Conservation (phyloP, 2,888 invertebrate species). For the Brachyptera putata region DNA sequence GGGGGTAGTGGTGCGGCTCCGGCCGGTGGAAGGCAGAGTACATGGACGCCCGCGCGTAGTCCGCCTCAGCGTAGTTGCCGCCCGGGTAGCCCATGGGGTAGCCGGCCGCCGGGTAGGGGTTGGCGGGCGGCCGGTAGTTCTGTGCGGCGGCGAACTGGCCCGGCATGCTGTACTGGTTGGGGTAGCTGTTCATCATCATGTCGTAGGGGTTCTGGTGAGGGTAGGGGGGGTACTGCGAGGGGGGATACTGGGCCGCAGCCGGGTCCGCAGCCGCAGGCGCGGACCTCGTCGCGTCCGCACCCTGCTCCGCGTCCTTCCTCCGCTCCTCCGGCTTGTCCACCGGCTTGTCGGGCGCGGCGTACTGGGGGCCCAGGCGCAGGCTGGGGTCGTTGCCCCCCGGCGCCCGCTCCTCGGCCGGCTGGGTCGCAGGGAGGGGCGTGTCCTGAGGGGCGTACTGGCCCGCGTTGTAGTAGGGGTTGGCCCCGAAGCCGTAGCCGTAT, state of each 20-base stretch:
- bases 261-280: constrained; percentile 20
- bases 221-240: not conserved
- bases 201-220: constrained; percentile 25
- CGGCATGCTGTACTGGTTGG: constrained; percentile 16
- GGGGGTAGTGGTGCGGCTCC: constrained; percentile 32
- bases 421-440: not conserved
- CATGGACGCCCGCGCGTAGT: constrained; percentile 33
- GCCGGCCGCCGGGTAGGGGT: constrained; percentile 21
- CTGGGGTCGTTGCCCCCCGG: too few species aligned
- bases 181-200: constrained; percentile 26
- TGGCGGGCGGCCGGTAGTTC: not conserved
- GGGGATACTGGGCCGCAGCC: not conserved
- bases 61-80: constrained; percentile 29
- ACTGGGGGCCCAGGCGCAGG: too few species aligned
- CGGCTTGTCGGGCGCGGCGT: too few species aligned
- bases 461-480: not conserved
- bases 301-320: constrained; percentile 22
- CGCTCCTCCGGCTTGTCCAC: not conserved
- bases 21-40: constrained; percentile 36
- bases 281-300: constrained; percentile 29
- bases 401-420: not conserved
- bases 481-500: not conserved
- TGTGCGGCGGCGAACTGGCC: constrained; percentile 16
- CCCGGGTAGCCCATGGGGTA: constrained; percentile 21
- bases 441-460: not conserved